These are phyloP conservation scores for Microtus richardsoni DNA, from an alignment of 2,113 vertebrate genomes.

Conservation along the genomic window DNA sequence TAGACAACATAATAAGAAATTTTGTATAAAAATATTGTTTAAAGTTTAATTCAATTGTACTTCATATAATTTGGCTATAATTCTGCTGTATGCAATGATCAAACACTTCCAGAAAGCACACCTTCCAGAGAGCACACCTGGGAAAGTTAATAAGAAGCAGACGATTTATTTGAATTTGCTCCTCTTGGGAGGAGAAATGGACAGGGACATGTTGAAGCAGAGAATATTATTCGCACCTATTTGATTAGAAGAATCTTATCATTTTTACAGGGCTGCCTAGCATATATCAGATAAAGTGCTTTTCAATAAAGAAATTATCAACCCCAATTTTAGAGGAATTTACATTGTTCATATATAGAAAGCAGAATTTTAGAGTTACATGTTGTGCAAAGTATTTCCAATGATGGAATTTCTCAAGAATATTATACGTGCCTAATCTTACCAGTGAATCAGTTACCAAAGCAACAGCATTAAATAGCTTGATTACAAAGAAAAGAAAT, in stretches of 20 bases:
- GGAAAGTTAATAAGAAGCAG: background rate
- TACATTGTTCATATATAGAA: background rate
- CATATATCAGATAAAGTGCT: background rate
- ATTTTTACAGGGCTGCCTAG: background rate
- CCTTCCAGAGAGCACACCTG: background rate
- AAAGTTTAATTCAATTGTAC: background rate
- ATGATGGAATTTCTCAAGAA: constrained; percentile 17
- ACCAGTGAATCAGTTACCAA: constrained; percentile 44
- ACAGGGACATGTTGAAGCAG: background rate
- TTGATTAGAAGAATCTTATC: background rate
- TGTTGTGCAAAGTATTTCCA: background rate
- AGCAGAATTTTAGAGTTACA: background rate
- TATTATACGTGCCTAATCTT: background rate
- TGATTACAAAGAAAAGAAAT: constrained; percentile 11
- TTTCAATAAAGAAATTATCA: background rate
- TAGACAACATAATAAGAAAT: background rate
- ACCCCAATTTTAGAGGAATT: background rate
- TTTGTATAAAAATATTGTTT: background rate
- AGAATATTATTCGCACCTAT: background rate
- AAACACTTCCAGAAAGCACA: background rate
- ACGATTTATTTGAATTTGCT: background rate
- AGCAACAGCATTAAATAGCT: constrained; percentile 42
- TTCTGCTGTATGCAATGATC: background rate
- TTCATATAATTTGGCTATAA: background rate
- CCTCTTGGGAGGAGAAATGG: background rate